Conservation (phyloP, 2,113 vertebrate genomes). For the Triplophysa siluroides region DNA sequence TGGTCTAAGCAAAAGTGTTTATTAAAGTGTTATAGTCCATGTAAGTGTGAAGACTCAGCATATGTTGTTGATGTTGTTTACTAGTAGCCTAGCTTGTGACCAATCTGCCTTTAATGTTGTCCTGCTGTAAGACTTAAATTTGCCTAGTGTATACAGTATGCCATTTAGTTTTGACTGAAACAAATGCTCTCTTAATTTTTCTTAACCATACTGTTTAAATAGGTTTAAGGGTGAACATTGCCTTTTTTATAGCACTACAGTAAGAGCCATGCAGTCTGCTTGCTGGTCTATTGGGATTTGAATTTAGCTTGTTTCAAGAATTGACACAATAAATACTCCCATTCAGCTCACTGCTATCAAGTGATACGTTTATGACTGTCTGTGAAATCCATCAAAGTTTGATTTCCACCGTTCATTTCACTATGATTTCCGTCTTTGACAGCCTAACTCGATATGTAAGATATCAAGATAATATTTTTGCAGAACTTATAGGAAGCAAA, state of each 20-base stretch:
- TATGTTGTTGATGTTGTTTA: slow-evolving; percentile 1
- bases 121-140: background rate
- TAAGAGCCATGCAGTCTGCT: background rate
- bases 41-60: background rate
- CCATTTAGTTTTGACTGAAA: background rate
- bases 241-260: background rate
- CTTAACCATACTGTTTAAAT: background rate
- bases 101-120: background rate
- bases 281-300: background rate
- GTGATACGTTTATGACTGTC: background rate
- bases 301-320: background rate
- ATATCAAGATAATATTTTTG: too few species aligned
- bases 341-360: background rate
- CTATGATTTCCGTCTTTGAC: too few species aligned
- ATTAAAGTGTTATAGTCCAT: background rate
- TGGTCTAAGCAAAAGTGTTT: background rate
- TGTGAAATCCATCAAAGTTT: background rate
- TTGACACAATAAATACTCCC: background rate
- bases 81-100: background rate
- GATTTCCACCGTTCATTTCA: too few species aligned
- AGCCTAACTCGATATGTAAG: too few species aligned
- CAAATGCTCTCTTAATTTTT: too few species aligned
- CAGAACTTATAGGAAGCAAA: too few species aligned
- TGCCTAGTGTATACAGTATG: background rate
- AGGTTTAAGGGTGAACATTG: background rate